Base-by-base conservation (phyloP, 2,113 vertebrate species). In the Daphoenositta chrysoptera region DNA sequence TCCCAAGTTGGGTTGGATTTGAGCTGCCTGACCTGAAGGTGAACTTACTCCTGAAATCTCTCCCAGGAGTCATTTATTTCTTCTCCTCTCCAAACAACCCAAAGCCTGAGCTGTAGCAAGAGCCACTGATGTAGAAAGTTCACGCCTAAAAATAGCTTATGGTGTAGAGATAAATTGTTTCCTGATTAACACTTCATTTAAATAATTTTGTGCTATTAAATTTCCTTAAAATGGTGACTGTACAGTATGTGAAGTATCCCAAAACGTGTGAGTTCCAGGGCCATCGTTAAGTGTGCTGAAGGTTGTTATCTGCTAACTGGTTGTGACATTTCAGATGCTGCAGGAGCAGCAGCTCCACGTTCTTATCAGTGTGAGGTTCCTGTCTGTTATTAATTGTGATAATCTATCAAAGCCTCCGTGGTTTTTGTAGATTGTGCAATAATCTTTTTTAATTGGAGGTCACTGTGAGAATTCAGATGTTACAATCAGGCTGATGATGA, bases 171-270 rank as follows among this genome's bases (percentile, higher is more conserved):
- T 88, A 90, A 87, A 94, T 97, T 90, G 76, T 94, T 96, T 94
- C 80, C 83, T 92, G 96, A 88, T 97, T 96, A 96, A 95, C 94
- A 92, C 92, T 90, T 95, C 83, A 73, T 95, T 96, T 90, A 51
- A 95, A 84, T 93, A 89, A 94, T 95, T 93, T 33, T 80, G 35
- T 91, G 94, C 93, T 84, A 87, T 94, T 93, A 89, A 83, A 93
- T 90, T 78, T 75, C 64, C 79, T 89, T 83, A 35, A 31, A 66
- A 9, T 73, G 61, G 83, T 68, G 85, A 63, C 69, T 81, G 64
- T 86, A 83, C 84, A 88, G 92, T 94, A 57, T 92, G 86, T 86
- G 93, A 90, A 93, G 86, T 35, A 87, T 94, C 82, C 79, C 37
- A 82, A 75, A 87, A 96, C 61, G 69, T 93, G 94, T 92, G 83